These are phyloP conservation scores for Columba livia DNA, from an alignment of 2,113 vertebrate genomes.

Conservation along the genomic window DNA sequence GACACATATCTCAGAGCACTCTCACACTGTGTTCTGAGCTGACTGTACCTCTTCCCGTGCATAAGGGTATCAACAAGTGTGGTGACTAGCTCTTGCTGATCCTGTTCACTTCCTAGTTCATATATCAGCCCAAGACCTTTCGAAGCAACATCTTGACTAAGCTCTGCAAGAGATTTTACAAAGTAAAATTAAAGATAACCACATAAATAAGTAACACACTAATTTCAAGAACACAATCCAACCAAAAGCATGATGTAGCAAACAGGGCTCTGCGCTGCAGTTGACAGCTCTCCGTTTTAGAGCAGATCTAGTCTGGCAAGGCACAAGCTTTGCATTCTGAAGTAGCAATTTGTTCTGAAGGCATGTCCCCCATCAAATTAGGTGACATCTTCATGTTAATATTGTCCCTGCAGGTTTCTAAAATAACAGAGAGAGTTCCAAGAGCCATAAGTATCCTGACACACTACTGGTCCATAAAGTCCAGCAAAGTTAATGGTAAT, in stretches of 20 bases:
- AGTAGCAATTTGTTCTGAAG: neutral
- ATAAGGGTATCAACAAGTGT: slow-evolving; percentile 95
- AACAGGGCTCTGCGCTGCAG: neutral
- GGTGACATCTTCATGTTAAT: neutral
- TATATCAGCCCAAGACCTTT: slow-evolving; percentile 97
- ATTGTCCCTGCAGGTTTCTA: neutral
- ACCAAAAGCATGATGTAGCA: neutral
- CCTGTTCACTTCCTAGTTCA: slow-evolving; percentile 91
- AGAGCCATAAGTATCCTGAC: neutral
- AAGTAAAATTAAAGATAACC: neutral
- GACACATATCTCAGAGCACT: neutral
- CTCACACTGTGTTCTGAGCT: neutral
- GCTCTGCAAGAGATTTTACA: slow-evolving; percentile 78
- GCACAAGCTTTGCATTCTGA: neutral
- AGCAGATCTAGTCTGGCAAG: neutral
- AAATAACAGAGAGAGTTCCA: neutral
- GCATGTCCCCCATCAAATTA: neutral
- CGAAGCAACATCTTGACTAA: slow-evolving; percentile 96
- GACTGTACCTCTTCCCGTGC: slow-evolving; percentile 93
- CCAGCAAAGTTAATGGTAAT: neutral
- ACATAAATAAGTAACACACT: neutral
- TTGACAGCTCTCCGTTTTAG: neutral
- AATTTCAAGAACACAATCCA: neutral
- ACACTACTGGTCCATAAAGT: neutral
- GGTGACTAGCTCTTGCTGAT: slow-evolving; percentile 95